These are phyloP conservation scores for Dusona sp. DNA, from an alignment of 2,888 invertebrate species.

Conservation along the genomic window DNA sequence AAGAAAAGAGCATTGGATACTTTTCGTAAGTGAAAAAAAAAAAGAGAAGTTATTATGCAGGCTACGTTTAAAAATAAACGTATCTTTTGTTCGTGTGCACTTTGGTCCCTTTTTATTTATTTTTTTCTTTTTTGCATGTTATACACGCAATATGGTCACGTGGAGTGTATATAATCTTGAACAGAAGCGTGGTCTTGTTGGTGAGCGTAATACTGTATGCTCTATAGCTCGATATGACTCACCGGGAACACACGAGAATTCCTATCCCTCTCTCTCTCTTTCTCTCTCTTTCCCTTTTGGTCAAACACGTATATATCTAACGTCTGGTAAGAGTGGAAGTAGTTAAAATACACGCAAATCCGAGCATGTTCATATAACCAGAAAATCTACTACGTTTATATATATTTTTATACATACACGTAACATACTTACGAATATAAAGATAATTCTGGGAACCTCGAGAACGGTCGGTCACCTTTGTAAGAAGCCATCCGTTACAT, in stretches of 20 bases:
- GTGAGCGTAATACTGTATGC: conserved; percentile 31
- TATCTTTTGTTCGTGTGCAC: background rate
- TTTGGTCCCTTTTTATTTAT: background rate
- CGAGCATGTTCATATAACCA: conserved; percentile 17
- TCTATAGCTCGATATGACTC: conserved; percentile 67
- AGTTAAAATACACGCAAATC: conserved; percentile 18
- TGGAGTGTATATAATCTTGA: conserved; percentile 9
- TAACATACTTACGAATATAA: background rate
- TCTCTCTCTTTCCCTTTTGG: conserved; percentile 23
- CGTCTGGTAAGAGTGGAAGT: background rate
- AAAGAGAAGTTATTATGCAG: no score
- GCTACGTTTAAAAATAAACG: background rate
- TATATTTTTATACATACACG: background rate
- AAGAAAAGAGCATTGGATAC: background rate
- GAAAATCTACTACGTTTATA: background rate
- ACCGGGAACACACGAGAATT: conserved; percentile 47
- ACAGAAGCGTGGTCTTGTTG: conserved; percentile 12
- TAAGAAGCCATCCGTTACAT: conserved; percentile 65
- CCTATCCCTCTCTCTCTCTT: conserved; percentile 19
- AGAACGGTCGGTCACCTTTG: conserved; percentile 70
- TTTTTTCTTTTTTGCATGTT: background rate
- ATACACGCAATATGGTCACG: conserved; percentile 25
- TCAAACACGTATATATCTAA: conserved; percentile 14
- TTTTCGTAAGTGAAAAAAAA: no score
- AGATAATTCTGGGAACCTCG: conserved; percentile 60